Base-by-base conservation (phyloP, 1,140 invertebrate species). In the Trinorchestia longiramus region DNA sequence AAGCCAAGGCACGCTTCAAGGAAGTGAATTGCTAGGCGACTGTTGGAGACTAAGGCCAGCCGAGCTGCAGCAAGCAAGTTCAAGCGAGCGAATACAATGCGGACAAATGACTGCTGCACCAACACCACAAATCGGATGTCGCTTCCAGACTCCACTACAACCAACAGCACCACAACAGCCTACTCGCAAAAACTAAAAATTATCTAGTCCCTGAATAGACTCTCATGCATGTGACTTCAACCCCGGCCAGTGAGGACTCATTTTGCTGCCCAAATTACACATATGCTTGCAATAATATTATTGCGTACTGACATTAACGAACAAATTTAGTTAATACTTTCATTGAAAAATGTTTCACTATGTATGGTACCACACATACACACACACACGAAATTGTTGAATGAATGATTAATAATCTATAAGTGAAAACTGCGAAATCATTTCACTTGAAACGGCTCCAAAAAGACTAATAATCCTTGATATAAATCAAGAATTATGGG, bases 21-120 rank as follows among this genome's bases (percentile, higher is more conserved):
- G 47, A 77, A 77, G 62, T 77, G 15, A 77, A 19, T 36, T 77
- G 62, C 15, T 11, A 77, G 62, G 36, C 62, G 62, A 77, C 62
- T 77, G 62, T 77, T 36, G 62, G 62, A 77, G 62, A 77, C 62
- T 77, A 77, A 42, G 41, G 92, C 92, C 36, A 17, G 36, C 40
- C 43, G 36, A 43, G 92, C 44, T 44, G 92, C 44, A 44, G 92
- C 92, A 94, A 43, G 41, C 43, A 43, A 42, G 88, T 43, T 47
- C 92, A 47, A 94, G 92, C 92, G 44, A 45, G 92, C 44, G 92
- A 45, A 94, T 40, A 94, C 92, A 47, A 94, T 94, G 92, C 92
- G 19, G 92, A 94, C 92, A 94, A 94, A 94, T 94, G 92, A 94
- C 92, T 94, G 92, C 92, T n/a, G 92, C 92, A 94, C 92, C 43